phyloP scores from a whole-genome alignment of 1,140 invertebrate genomes.

The Apis dorsata region DNA sequence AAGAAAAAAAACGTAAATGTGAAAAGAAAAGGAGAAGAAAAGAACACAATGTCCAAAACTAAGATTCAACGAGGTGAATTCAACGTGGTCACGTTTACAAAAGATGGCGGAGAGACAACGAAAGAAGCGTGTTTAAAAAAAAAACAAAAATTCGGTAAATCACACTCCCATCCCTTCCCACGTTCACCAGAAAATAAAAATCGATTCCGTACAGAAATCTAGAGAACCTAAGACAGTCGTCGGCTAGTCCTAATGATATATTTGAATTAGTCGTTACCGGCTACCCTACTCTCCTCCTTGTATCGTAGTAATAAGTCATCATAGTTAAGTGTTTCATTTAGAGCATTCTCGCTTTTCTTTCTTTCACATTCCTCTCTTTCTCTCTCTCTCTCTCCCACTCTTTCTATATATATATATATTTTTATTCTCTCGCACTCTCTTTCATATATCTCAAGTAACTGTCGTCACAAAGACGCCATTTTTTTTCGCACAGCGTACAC shows the following conservation, averaged over 20 bases:
- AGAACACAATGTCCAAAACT: background rate
- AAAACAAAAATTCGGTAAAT: slow-evolving; percentile 12
- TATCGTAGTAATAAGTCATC: slow-evolving; percentile 68
- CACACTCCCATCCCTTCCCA: background rate
- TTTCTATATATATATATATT: background rate
- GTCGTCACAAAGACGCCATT: slow-evolving; percentile 66
- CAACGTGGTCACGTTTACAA: slow-evolving; percentile 21
- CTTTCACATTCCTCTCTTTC: background rate
- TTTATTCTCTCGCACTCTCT: background rate
- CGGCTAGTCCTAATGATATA: slow-evolving; percentile 78
- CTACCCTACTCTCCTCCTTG: slow-evolving; percentile 54
- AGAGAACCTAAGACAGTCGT: slow-evolving; percentile 71
- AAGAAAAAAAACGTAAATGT: too few species aligned
- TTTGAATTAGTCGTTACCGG: slow-evolving; percentile 74
- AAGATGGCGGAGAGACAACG: slow-evolving; percentile 31
- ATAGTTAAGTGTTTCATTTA: slow-evolving; percentile 69
- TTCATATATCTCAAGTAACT: slow-evolving; percentile 60
- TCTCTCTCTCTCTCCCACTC: background rate
- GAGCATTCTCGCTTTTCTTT: slow-evolving; percentile 33
- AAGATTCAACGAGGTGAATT: slow-evolving; percentile 18
- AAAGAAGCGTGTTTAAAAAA: slow-evolving; percentile 38
- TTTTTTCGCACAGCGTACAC: slow-evolving; percentile 68
- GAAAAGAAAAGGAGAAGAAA: background rate
- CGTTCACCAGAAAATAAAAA: slow-evolving; percentile 39
- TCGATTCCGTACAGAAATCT: slow-evolving; percentile 49